These are phyloP conservation scores for Acanthosepion esculentum DNA, from an alignment of 2,888 invertebrate genomes.

Conservation along the genomic window DNA sequence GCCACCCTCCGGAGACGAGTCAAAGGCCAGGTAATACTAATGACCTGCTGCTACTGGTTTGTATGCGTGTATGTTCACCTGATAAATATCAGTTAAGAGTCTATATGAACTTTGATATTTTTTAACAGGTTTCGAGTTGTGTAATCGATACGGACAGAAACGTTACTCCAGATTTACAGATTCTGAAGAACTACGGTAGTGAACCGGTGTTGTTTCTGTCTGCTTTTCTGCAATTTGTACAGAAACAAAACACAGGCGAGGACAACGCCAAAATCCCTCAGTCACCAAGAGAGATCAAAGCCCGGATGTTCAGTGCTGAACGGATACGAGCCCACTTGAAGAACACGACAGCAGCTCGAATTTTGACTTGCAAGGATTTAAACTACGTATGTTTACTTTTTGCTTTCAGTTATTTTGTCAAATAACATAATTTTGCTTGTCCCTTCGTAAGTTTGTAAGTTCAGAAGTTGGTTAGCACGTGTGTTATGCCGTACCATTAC, in stretches of 20 bases:
- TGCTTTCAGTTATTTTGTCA: too few relatives aligned
- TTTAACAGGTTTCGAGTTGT: background rate
- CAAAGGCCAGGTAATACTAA: too few relatives aligned
- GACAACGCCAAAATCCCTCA: constrained; percentile 42
- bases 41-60: background rate
- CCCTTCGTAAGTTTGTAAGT: too few relatives aligned
- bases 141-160: background rate
- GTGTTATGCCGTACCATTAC: too few relatives aligned
- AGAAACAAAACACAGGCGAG: background rate
- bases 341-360: constrained; percentile 50
- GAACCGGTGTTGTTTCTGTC: background rate
- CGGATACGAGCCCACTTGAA: constrained; percentile 51
- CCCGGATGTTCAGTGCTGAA: constrained; percentile 54
- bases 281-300: constrained; percentile 54
- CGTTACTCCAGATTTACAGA: background rate
- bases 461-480: too few relatives aligned
- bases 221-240: background rate
- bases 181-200: background rate
- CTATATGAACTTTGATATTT: background rate
- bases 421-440: too few relatives aligned
- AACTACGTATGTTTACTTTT: constrained; percentile 52
- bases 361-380: constrained; percentile 54
- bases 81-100: background rate
- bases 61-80: background rate
- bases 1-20: too few relatives aligned